Evolutionary conservation across 1,140 invertebrate species (phyloP), one percentile per base, ranked within the genome.

Genomic region (Drosophila erecta): DNA sequence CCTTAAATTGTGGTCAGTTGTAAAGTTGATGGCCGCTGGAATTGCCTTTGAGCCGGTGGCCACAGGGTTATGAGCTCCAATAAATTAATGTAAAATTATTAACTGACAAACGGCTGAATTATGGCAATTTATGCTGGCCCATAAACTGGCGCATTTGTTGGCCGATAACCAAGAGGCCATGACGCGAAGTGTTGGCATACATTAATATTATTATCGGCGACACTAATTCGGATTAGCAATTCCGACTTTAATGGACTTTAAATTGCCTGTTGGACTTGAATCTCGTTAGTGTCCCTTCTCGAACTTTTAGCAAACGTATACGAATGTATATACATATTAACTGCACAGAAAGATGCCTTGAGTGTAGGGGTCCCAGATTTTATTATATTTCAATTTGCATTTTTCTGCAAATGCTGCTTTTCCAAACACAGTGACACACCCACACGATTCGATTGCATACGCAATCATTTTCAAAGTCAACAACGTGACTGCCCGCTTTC

Each of bases 1-100:
- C 43, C 66, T 51, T 56, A 22, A 55, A 70, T 40, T 56, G 64
- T 47, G 62, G 62, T 47, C 35, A 46, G 51, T 44, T 37, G 40
- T 40, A 54, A 53, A 53, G 66, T 54, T 53, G 54, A 59, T 47
- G 40, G 43, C 57, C 15, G 37, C 33, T 58, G 51, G 41, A 79
- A 81, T 87, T 78, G 76, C 65, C 47, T 78, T 78, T 81, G 76
- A 84, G 85, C 38, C 57, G 59, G 50, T 54, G 64, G 47, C 58
- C 60, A 20, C 51, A 55, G 37, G 30, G 56, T 57, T 56, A 69
- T 44, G 60, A 37, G 53, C 60, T 65, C 66, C 67, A 79, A 86
- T 87, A 83, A 76, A 89, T 89, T 84, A 87, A 89, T 70, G 80
- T 56, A 55, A 79, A 79, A 89, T 73, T 84, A 87, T 87, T 60